Percentiles rank a stretch among this genome's conserved stretches.
Evolutionary conservation across 1,140 invertebrate species (phyloP).

Genomic region (Probaryconus sp.): DNA sequence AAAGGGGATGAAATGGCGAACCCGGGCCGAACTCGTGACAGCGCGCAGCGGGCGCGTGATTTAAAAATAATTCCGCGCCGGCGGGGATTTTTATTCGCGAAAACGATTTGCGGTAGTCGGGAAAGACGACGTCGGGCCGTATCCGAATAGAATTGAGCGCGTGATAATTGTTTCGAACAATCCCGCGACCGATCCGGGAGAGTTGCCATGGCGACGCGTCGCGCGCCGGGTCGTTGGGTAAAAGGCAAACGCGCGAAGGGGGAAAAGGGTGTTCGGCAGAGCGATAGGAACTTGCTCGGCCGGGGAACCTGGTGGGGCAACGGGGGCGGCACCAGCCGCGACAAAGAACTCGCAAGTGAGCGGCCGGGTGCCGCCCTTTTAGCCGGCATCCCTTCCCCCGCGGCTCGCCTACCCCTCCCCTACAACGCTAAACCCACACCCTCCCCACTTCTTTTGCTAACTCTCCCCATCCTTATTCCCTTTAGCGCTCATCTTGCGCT

Average conservation of each 20-base stretch:
- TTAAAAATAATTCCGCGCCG: slow-evolving; percentile 70
- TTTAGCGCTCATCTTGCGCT: slow-evolving; percentile 1
- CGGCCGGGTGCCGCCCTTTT: slow-evolving; percentile 52
- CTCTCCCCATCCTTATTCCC: slow-evolving; percentile 2
- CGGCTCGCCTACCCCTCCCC: slow-evolving; percentile 13
- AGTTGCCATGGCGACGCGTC: slow-evolving; percentile 72
- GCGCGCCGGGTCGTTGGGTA: slow-evolving; percentile 52
- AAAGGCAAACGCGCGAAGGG: too few relatives aligned
- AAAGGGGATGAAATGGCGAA: slow-evolving; percentile 1
- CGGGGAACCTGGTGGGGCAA: slow-evolving; percentile 14
- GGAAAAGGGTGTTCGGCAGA: neutral
- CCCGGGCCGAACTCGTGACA: slow-evolving; percentile 22
- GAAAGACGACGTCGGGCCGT: slow-evolving; percentile 58
- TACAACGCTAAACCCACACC: too few relatives aligned
- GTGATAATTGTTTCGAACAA: slow-evolving; percentile 79
- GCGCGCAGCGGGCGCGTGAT: slow-evolving; percentile 62
- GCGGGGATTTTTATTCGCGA: slow-evolving; percentile 72
- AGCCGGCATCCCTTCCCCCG: slow-evolving; percentile 43
- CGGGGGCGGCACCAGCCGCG: slow-evolving; percentile 32
- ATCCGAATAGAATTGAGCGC: slow-evolving; percentile 76
- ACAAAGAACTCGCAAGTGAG: slow-evolving; percentile 34
- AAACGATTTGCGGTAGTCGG: slow-evolving; percentile 71
- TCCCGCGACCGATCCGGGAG: slow-evolving; percentile 70
- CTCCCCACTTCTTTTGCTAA: neutral
- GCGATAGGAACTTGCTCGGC: slow-evolving; percentile 32